Percentiles rank a stretch among this genome's conserved stretches.
phyloP scores from a whole-genome alignment of 2,888 invertebrate species.

The Cancer borealis region DNA sequence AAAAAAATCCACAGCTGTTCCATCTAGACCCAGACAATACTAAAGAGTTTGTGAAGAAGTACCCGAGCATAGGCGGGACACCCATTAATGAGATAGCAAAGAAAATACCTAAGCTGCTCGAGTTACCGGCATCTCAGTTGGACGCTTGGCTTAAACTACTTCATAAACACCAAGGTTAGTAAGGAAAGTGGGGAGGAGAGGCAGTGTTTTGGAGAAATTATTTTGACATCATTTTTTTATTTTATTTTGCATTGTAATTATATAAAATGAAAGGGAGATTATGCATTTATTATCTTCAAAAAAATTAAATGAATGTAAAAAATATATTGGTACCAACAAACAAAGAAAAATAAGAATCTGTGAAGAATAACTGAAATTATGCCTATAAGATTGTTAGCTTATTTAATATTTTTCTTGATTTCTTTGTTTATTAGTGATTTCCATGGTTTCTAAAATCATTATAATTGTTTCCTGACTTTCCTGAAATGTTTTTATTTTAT shows the following conservation, averaged over 20 bases:
- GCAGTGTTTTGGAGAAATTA: background rate
- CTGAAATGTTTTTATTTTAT: too few relatives aligned
- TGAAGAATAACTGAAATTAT: too few relatives aligned
- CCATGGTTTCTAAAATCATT: too few relatives aligned
- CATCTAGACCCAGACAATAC: conserved; percentile 20
- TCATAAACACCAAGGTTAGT: conserved; percentile 28
- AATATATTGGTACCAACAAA: too few relatives aligned
- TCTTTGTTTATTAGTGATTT: too few relatives aligned
- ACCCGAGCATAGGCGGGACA: background rate
- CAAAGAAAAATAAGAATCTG: too few relatives aligned
- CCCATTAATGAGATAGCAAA: conserved; percentile 8
- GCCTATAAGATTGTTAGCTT: too few relatives aligned
- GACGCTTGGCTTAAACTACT: conserved; percentile 8
- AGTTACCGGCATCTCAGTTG: background rate
- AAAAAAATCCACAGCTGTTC: background rate
- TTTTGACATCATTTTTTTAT: background rate
- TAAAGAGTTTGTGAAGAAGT: background rate
- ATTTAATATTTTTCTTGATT: too few relatives aligned
- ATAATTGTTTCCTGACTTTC: too few relatives aligned
- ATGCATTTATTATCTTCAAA: too few relatives aligned
- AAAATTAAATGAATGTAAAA: too few relatives aligned
- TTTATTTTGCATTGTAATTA: background rate
- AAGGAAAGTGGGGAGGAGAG: background rate
- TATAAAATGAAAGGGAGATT: too few relatives aligned
- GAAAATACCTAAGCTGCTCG: background rate